A percentile compares a stretch with the other conserved stretches of the same genome.
Evolutionary conservation across 2,113 vertebrate genomes (phyloP).

Genomic region (Psittacula cyanocephala): DNA sequence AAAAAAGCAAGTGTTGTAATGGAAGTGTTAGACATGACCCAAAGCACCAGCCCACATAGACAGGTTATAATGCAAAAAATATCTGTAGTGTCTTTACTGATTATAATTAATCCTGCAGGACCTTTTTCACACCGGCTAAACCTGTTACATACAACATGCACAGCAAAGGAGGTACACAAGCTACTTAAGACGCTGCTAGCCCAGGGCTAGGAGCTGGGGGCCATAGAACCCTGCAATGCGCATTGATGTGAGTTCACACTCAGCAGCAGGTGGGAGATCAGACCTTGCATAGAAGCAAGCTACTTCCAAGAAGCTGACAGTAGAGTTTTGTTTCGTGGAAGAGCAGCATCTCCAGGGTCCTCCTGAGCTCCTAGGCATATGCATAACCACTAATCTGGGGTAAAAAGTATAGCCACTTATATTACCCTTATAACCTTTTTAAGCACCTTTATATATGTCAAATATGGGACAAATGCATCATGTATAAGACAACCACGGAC

Average conservation of each 20-base stretch:
- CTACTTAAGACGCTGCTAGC: neutral
- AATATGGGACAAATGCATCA: neutral
- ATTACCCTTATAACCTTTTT: neutral
- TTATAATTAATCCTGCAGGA: neutral
- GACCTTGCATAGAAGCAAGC: neutral
- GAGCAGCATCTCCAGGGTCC: neutral
- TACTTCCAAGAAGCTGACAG: neutral
- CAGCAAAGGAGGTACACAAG: neutral
- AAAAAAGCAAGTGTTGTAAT: neutral
- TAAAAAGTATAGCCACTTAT: neutral
- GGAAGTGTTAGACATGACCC: neutral
- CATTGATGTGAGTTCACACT: neutral
- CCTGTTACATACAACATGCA: neutral
- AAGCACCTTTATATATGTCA: neutral
- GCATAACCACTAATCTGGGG: neutral
- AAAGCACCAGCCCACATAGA: neutral
- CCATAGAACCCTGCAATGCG: neutral
- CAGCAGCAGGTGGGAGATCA: neutral
- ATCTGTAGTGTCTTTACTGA: neutral
- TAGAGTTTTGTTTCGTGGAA: neutral
- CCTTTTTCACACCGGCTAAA: neutral
- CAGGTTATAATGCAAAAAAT: neutral
- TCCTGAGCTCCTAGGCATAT: accelerated
- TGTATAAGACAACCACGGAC: neutral
- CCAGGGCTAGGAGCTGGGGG: neutral